Conservation (phyloP, 2,888 invertebrate genomes). For the Calliphora vomitoria region DNA sequence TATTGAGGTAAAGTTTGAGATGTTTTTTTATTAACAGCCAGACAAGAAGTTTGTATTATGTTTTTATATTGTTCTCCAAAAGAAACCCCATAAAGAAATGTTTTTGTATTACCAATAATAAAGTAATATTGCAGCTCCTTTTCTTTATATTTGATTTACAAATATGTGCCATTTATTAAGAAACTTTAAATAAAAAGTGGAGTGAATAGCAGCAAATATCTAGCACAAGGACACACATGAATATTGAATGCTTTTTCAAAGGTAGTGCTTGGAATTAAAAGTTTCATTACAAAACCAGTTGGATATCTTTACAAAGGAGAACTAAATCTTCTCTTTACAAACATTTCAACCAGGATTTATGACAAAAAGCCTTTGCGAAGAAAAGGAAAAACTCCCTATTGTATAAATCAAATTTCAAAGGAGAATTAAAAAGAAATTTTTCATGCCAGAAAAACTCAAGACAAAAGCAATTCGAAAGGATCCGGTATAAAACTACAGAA, state of each 20-base stretch:
- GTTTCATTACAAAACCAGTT: constrained; percentile 68
- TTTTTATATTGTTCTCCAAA: constrained; percentile 30
- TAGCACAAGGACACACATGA: constrained; percentile 54
- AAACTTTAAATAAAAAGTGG: no score
- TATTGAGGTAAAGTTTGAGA: neutral
- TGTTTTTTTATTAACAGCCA: no score
- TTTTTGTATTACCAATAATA: neutral
- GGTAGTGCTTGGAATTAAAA: constrained; percentile 53
- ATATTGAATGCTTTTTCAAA: constrained; percentile 56
- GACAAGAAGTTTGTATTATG: constrained; percentile 18
- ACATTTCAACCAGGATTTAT: constrained; percentile 49
- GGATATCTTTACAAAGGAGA: constrained; percentile 62
- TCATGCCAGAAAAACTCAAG: constrained; percentile 45
- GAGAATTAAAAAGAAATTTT: constrained; percentile 58
- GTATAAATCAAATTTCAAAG: neutral
- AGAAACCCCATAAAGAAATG: constrained; percentile 34
- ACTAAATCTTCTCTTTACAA: constrained; percentile 43
- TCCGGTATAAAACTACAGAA: neutral
- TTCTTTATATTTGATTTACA: neutral
- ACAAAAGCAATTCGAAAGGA: constrained; percentile 13
- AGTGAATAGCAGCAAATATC: constrained; percentile 14
- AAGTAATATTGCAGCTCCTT: neutral
- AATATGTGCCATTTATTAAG: neutral
- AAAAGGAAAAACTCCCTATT: constrained; percentile 40
- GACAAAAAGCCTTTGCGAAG: constrained; percentile 24